Conservation (phyloP, 2,113 vertebrate genomes). For the Scomber colias region DNA sequence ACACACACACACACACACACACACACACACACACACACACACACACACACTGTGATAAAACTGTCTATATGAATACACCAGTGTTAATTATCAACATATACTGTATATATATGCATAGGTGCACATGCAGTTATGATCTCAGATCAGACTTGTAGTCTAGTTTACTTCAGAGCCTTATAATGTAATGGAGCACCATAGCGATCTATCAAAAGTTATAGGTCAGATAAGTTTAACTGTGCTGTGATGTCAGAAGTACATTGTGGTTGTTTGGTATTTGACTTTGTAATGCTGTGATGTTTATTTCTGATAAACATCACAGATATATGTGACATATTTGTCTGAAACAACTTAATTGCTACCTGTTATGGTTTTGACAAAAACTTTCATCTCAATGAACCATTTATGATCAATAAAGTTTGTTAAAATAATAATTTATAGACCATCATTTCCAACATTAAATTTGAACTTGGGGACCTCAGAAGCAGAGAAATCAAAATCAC, state of each 20-base stretch:
- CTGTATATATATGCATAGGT: neutral
- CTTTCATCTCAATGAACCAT: no score
- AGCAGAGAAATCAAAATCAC: neutral
- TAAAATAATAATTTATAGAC: neutral
- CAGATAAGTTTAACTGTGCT: neutral
- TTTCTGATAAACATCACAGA: neutral
- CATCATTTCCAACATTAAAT: neutral
- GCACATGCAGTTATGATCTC: neutral
- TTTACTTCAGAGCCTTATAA: neutral
- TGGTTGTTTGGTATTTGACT: neutral
- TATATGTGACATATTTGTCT: neutral
- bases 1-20: slow-evolving; percentile 21
- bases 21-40: neutral
- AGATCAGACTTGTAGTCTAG: neutral
- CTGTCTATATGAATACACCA: slow-evolving; percentile 35
- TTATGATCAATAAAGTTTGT: no score
- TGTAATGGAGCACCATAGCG: neutral
- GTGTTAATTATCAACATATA: slow-evolving; percentile 71
- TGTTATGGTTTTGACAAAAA: no score
- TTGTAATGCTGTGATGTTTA: neutral
- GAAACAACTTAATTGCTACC: neutral
- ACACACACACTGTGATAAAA: slow-evolving; percentile 46
- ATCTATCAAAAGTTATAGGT: neutral
- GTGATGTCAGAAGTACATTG: slow-evolving; percentile 34
- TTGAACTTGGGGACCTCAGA: neutral